Percentiles rank a stretch among this genome's conserved stretches.
Evolutionary conservation across 1,140 invertebrate genomes (phyloP).

Genomic region (Drosophila asahinai): DNA sequence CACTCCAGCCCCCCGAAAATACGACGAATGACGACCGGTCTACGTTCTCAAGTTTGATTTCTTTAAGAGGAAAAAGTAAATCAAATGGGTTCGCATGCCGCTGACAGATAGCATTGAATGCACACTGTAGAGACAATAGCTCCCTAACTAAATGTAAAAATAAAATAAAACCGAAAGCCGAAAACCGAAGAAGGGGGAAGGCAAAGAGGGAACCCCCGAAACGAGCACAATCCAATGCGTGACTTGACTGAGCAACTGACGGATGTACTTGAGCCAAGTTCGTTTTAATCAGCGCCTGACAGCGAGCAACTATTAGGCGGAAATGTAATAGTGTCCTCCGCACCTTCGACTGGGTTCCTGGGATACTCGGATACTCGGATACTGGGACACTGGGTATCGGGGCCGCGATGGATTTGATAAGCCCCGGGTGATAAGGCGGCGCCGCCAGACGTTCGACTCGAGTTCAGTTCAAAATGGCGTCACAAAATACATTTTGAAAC

Average conservation of each 20-base stretch:
- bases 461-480: slow-evolving; percentile 77
- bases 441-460: slow-evolving; percentile 52
- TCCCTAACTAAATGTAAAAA: slow-evolving; percentile 30
- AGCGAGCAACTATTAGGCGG: slow-evolving; percentile 59
- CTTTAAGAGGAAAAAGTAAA: slow-evolving; percentile 65
- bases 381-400: slow-evolving; percentile 18
- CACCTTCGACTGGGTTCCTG: slow-evolving; percentile 2
- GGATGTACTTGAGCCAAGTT: slow-evolving; percentile 73
- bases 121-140: slow-evolving; percentile 26
- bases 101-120: slow-evolving; percentile 62
- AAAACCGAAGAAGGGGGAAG: background rate
- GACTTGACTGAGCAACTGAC: slow-evolving; percentile 73
- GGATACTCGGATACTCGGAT: background rate
- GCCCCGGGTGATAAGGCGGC: slow-evolving; percentile 67
- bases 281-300: slow-evolving; percentile 78
- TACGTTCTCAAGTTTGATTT: slow-evolving; percentile 53
- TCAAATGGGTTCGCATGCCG: slow-evolving; percentile 71
- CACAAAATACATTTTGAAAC: slow-evolving; percentile 82
- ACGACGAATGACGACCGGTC: slow-evolving; percentile 6
- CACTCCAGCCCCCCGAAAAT: slow-evolving; percentile 4
- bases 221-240: slow-evolving; percentile 71
- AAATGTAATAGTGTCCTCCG: slow-evolving; percentile 69
- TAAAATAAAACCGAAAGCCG: slow-evolving; percentile 15
- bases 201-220: slow-evolving; percentile 19
- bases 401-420: slow-evolving; percentile 76